Base-by-base conservation (phyloP, 2,888 invertebrate genomes). In the Nymphalis polychloros region DNA sequence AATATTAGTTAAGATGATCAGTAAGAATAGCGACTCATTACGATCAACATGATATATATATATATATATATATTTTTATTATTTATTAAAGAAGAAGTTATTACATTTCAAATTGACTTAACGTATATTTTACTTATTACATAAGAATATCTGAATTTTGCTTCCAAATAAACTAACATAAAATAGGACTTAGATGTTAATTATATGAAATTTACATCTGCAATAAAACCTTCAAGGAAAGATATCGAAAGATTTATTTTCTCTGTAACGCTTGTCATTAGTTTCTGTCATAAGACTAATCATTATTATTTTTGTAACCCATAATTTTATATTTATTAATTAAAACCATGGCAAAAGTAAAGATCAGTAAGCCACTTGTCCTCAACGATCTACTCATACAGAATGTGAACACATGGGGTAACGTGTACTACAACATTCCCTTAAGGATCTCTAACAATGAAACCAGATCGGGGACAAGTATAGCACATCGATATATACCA, bases 351-450 rank as follows among this genome's bases (percentile, higher is more conserved):
- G 59, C 83, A 1, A 73, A 80, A 70, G 69, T 78, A 7, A 81
- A 81, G 68, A 70, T 79, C 7, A 76, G 74, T 61, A 84, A 87
- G 64, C 87, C 87, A 0, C 67, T 86, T 3, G 78, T 78, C 17
- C 73, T 91, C 8, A 83, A 92, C 70, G 85, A 90, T 0, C 74
- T 92, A 27, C 72, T 92, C 16, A 82, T 92, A 61, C 80, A 88
- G 61, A 92, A 92, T 76, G 84, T 92, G 17, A 93, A 92, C 72
- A 87, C 86, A 1, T 93, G 92, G 92, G 93, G 92, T 0, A 92
- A 92, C 64, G 90, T 93, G 13, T 88, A 92, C 70, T 93, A 92
- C 68, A 92, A 90, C 62, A 86, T 92, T 2, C 93, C 92, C 0
- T 67, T 92, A 68, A 76, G 92, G 48, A 72, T 86, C 3, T 87